Conservation (phyloP, 2,113 vertebrate species). For the Calonectris borealis region DNA sequence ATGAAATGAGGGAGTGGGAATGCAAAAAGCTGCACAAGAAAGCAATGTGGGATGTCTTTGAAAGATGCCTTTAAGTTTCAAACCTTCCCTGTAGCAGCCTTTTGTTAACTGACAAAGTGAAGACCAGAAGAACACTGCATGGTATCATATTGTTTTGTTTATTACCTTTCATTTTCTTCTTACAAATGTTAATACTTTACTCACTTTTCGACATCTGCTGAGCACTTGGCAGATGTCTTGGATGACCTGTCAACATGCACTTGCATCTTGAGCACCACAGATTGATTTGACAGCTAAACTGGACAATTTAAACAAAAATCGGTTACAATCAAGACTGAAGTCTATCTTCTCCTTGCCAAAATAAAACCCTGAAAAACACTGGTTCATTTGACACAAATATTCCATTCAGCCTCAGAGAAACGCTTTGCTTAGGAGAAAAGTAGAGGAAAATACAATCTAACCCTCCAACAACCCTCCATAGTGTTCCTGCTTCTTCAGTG, state of each 20-base stretch:
- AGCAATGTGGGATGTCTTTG: background rate
- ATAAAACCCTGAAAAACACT: background rate
- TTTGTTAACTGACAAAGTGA: background rate
- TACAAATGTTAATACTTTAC: background rate
- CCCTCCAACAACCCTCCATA: background rate
- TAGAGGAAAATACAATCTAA: background rate
- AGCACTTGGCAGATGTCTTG: background rate
- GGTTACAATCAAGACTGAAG: background rate
- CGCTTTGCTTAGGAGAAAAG: background rate
- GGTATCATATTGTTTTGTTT: background rate
- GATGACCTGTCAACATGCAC: background rate
- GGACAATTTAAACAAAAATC: conserved; percentile 15
- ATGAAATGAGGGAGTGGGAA: background rate
- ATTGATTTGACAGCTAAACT: conserved; percentile 34
- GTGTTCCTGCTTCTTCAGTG: background rate
- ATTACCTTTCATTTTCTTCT: background rate
- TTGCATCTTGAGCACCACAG: background rate
- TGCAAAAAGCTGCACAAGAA: background rate
- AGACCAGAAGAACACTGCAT: background rate
- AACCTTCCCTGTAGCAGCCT: background rate
- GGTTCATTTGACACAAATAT: background rate
- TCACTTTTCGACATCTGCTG: background rate
- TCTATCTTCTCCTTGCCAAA: background rate
- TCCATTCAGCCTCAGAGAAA: background rate
- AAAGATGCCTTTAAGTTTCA: background rate